Base-by-base conservation (phyloP, 2,113 vertebrate species). In the Vireo altiloquus region DNA sequence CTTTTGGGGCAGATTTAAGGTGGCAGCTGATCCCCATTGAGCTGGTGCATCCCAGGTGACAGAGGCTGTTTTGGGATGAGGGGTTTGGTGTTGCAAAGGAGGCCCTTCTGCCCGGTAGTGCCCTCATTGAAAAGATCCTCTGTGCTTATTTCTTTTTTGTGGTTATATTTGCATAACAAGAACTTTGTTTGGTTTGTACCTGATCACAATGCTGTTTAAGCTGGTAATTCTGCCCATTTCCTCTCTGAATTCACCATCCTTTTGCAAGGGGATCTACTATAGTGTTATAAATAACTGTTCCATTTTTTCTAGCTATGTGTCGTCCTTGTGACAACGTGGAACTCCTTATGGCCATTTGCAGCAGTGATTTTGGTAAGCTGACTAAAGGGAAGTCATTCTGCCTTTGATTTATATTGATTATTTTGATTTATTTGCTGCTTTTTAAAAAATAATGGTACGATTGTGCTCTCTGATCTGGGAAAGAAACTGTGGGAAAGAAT, bases 281-380 rank as follows among this genome's bases (percentile, higher is more conserved):
- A 31, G 6, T 11, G 4, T 40, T 40, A 1, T 33, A 54, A 85
- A 7, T 18, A 33, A 8, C 20, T 65, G 23, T 28, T 89, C 25
- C 81, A 46, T 60, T 78, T 22, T 50, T 49, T 82, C 63, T 90
- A 99, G 98, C 96, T 69, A 94, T 95, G 39, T 98, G 98, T 83
- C 96, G 95, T 64, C 98, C 98, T 52, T 99, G 98, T 96, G 97
- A 97, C 69, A 94, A 98, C 3, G 59, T 96, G 52, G 98, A 99
- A 61, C 97, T 99, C 70, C 98, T 98, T 40, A 96, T 98, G 97
- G 98, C 98, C 57, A 64, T 98, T 90, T 99, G 98, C 96, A 98
- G 94, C 97, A 98, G 98, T 95, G 98, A 99, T 87, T 98, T 99
- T 93, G 98, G 98, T 99, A 96, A 79, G 96, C 20, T 77, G 60